Base-by-base conservation (phyloP, 2,888 invertebrate species). In the Erannis defoliaria region DNA sequence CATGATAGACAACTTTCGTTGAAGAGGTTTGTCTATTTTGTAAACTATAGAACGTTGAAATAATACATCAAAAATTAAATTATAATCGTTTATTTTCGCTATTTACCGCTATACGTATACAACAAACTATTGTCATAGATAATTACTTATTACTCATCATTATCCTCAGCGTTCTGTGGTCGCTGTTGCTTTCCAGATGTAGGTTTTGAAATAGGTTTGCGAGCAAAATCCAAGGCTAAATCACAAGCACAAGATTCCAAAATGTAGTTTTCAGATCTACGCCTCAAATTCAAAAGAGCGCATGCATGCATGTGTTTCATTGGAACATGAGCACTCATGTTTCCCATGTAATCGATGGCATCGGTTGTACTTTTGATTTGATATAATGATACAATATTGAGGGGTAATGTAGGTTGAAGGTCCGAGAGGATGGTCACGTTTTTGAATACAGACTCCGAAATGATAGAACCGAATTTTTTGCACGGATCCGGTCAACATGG, bases 61-160 rank as follows among this genome's bases (percentile, higher is more conserved):
- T n/a, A n/a, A n/a, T n/a, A n/a, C n/a, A n/a, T n/a, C n/a, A n/a
- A n/a, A n/a, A n/a, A n/a, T n/a, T n/a, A n/a, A n/a, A n/a, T n/a
- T n/a, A 19, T 1, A 9, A 51, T 31, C 10, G 40, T 51, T 51
- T 51, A 51, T 51, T 51, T 51, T 51, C 51, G 51, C 51, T 51
- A 31, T 40, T 51, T 51, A 51, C 6, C 51, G n/a, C 9, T 40
- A 18, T 46, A 46, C 21, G 0, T 14, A 10, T 29, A 10, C 21
- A 23, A 35, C 49, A 38, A 50, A 18, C 43, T 16, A 16, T 16
- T 26, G 14, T 8, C 3, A 18, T 46, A 9, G 18, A 9, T 12
- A 26, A 14, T 5, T 19, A 19, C 8, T 18, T 19, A 10, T 8
- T 16, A 6, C 2, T 16, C 0, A 9, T 37, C 0, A 37, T 9